These are phyloP conservation scores for Coptodon bakossiorum DNA, from an alignment of 2,113 vertebrate species.

Conservation along the genomic window DNA sequence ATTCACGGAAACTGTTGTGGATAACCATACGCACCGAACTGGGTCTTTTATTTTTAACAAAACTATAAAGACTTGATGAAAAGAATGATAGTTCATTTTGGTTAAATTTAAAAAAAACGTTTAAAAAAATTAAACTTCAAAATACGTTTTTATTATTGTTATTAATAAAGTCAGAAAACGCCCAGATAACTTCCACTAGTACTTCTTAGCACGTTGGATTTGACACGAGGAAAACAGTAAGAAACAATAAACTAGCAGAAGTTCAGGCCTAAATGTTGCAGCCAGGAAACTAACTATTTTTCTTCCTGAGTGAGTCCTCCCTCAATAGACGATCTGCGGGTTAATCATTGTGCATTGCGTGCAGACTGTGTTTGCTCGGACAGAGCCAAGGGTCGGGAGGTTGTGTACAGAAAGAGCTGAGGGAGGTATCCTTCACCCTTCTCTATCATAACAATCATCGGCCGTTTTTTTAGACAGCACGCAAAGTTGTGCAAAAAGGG, in stretches of 20 bases:
- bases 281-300: not conserved
- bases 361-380: slow-evolving; percentile 77
- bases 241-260: rapidly evolving
- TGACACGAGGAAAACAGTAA: not conserved
- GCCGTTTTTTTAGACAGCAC: slow-evolving; percentile 54
- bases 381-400: slow-evolving; percentile 74
- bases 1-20: not conserved
- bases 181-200: not conserved
- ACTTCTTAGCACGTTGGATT: not conserved
- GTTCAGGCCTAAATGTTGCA: rapidly evolving
- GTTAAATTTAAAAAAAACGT: not conserved
- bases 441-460: slow-evolving; percentile 72
- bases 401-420: slow-evolving; percentile 69
- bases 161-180: not conserved
- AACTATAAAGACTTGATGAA: not conserved
- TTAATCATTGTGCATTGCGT: slow-evolving; percentile 79
- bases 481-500: slow-evolving; percentile 41
- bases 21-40: not conserved
- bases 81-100: not conserved
- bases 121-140: not conserved
- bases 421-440: slow-evolving; percentile 62
- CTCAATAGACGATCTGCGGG: slow-evolving; percentile 49
- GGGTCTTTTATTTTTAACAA: not conserved
- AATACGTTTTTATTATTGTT: not conserved
- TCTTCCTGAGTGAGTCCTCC: not conserved